Evolutionary conservation across 2,888 invertebrate genomes (phyloP).

Genomic region (Lumbricus terrestris): DNA sequence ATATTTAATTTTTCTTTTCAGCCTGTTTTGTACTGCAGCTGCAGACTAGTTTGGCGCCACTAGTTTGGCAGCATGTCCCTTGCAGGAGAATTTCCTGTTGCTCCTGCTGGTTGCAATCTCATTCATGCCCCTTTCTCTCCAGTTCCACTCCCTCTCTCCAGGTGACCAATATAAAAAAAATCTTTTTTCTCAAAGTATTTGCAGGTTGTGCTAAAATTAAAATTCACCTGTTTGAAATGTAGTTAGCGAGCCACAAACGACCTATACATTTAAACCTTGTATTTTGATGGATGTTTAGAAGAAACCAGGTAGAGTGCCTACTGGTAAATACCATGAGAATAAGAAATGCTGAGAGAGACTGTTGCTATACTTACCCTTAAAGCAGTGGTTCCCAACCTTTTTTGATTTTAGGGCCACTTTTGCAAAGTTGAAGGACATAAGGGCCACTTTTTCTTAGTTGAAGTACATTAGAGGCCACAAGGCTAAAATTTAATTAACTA

Average conservation of each 20-base stretch:
- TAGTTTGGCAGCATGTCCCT: too few species aligned
- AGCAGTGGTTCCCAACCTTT: too few species aligned
- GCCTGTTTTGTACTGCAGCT: too few species aligned
- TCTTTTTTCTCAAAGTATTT: neutral
- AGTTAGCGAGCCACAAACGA: neutral
- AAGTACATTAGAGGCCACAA: too few species aligned
- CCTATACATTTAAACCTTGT: neutral
- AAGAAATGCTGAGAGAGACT: neutral
- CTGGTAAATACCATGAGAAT: neutral
- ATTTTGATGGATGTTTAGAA: neutral
- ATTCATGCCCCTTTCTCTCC: neutral
- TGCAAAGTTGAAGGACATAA: too few species aligned
- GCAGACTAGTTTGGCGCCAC: too few species aligned
- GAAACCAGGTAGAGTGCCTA: neutral
- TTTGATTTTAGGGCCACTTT: too few species aligned
- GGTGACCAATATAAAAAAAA: neutral
- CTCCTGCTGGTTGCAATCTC: too few species aligned
- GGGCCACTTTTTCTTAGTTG: too few species aligned
- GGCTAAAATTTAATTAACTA: too few species aligned
- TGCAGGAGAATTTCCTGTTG: too few species aligned
- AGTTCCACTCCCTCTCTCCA: neutral
- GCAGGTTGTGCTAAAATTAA: neutral
- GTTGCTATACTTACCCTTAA: neutral
- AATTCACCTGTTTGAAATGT: neutral
- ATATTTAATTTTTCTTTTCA: too few species aligned